Conservation (phyloP, 2,113 vertebrate genomes). For the Mus pahari region DNA sequence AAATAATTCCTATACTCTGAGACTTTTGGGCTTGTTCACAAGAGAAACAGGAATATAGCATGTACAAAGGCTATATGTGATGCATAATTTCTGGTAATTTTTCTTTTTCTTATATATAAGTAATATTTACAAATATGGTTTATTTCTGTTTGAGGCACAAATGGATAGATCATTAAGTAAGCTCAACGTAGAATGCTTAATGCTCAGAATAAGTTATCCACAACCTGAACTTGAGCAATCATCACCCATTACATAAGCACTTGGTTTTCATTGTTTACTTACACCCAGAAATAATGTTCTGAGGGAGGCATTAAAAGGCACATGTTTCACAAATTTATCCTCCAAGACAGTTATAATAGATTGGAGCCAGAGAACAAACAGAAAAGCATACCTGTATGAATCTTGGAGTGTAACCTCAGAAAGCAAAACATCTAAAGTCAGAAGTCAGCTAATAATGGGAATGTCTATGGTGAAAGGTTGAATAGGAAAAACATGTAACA, state of each 20-base stretch:
- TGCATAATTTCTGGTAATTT: not conserved
- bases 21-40: not conserved
- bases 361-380: not conserved
- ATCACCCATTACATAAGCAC: rapidly evolving
- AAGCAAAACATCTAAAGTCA: not conserved
- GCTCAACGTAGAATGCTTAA: not conserved
- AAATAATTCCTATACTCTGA: not conserved
- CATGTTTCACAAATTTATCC: not conserved
- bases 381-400: not conserved
- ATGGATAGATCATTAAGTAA: not conserved
- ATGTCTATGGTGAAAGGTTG: not conserved
- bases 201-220: not conserved
- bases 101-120: not conserved
- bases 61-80: not conserved
- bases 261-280: not conserved
- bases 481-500: not conserved
- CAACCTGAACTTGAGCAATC: not conserved
- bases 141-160: not conserved
- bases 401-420: not conserved
- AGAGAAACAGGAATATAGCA: not conserved
- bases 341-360: not conserved
- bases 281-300: not conserved
- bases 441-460: not conserved
- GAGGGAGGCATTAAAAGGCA: not conserved
- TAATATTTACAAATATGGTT: not conserved